These are phyloP conservation scores for Macrosteles quadrilineatus DNA, from an alignment of 1,140 invertebrate genomes.

Conservation along the genomic window DNA sequence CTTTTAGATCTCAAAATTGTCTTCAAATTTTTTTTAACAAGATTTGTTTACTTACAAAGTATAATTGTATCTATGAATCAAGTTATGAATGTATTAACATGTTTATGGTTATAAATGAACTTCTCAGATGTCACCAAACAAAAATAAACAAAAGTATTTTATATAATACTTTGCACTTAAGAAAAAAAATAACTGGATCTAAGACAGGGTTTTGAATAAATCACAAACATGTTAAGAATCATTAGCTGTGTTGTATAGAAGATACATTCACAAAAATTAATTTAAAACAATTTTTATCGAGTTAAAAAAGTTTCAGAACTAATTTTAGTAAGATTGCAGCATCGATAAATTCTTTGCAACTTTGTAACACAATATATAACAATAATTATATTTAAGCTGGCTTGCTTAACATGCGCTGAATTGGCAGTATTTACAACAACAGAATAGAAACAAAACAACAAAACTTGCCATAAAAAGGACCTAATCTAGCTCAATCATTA, in stretches of 20 bases:
- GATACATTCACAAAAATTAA: constrained; percentile 25
- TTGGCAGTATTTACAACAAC: constrained; percentile 10
- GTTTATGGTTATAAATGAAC: no score
- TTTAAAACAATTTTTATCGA: constrained; percentile 20
- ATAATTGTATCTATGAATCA: no score
- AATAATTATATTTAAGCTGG: constrained; percentile 22
- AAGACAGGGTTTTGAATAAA: background rate
- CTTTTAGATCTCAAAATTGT: no score
- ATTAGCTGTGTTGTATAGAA: constrained; percentile 25
- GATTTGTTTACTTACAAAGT: no score
- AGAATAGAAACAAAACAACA: constrained; percentile 19
- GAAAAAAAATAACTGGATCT: no score
- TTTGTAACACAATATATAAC: constrained; percentile 25
- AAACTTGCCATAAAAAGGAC: background rate
- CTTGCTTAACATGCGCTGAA: background rate
- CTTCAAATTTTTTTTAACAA: no score
- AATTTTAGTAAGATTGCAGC: constrained; percentile 19
- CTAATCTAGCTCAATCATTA: background rate
- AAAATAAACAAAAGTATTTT: no score
- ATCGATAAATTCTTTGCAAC: constrained; percentile 24
- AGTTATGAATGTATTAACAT: no score
- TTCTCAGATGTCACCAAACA: no score
- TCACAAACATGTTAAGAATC: constrained; percentile 10
- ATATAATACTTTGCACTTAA: no score
- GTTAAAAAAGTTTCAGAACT: constrained; percentile 15